Evolutionary conservation across 2,113 vertebrate genomes (phyloP).

Genomic region (Ailuropoda melanoleuca): DNA sequence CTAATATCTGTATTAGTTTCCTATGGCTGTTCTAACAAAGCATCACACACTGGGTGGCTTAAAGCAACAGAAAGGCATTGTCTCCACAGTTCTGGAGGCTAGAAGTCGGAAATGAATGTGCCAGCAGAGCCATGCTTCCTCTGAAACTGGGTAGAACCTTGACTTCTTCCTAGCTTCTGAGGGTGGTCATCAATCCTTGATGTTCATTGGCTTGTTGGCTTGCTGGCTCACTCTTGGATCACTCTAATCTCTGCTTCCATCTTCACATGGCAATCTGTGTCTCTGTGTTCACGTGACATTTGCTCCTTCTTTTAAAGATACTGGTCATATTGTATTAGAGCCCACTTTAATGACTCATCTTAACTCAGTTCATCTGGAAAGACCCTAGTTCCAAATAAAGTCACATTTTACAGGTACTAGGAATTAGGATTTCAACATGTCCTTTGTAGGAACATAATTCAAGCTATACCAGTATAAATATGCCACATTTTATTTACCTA

Average conservation of each 20-base stretch:
- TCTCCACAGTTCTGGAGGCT: not conserved
- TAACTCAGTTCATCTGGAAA: not conserved
- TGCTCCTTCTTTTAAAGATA: not conserved
- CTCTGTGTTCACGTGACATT: not conserved
- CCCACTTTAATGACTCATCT: not conserved
- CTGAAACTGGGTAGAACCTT: not conserved
- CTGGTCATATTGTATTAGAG: not conserved
- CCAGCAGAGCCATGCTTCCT: not conserved
- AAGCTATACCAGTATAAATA: not conserved
- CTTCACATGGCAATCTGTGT: not conserved
- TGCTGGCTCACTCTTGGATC: not conserved
- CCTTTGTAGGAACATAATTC: not conserved
- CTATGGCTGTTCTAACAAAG: not conserved
- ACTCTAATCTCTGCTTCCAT: not conserved
- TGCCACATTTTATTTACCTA: not conserved
- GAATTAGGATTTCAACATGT: not conserved
- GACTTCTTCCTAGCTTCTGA: not conserved
- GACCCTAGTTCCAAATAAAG: not conserved
- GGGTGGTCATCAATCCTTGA: not conserved
- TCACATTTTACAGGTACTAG: not conserved
- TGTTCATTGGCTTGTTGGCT: not conserved
- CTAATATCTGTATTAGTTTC: not conserved
- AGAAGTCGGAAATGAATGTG: not conserved
- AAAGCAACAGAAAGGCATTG: not conserved
- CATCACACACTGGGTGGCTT: not conserved